Conservation (phyloP, 2,113 vertebrate species). For the Furnarius figulus region DNA sequence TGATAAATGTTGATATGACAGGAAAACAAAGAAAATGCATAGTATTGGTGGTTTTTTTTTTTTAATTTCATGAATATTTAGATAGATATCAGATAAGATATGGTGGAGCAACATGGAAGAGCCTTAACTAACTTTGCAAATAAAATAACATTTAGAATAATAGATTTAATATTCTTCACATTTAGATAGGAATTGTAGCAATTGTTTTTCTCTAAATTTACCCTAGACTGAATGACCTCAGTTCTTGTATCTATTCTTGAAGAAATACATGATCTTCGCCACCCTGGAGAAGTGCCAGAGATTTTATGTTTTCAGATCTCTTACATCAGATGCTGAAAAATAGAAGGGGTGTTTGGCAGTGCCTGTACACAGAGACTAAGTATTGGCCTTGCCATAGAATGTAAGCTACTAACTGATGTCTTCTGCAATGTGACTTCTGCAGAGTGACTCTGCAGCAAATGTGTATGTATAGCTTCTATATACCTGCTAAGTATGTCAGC, state of each 20-base stretch:
- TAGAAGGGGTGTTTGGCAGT: neutral
- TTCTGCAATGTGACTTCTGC: no score
- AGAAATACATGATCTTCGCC: neutral
- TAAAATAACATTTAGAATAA: neutral
- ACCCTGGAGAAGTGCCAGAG: neutral
- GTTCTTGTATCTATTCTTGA: neutral
- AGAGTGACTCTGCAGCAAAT: neutral
- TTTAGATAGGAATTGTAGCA: neutral
- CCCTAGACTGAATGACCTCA: neutral
- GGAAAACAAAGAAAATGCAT: neutral
- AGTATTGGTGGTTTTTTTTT: neutral
- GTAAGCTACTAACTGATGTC: neutral
- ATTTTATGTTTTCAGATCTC: neutral
- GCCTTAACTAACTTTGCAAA: neutral
- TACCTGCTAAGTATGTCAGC: neutral
- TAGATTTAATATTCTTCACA: neutral
- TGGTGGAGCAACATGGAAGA: neutral
- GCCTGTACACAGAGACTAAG: neutral
- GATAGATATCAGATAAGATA: neutral
- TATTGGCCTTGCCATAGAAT: neutral
- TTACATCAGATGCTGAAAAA: neutral
- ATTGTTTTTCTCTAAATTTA: neutral
- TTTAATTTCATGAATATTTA: neutral
- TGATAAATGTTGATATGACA: neutral
- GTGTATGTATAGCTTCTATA: neutral